Base-by-base conservation (phyloP, 1,140 invertebrate species). In the Plutomurus gul region DNA sequence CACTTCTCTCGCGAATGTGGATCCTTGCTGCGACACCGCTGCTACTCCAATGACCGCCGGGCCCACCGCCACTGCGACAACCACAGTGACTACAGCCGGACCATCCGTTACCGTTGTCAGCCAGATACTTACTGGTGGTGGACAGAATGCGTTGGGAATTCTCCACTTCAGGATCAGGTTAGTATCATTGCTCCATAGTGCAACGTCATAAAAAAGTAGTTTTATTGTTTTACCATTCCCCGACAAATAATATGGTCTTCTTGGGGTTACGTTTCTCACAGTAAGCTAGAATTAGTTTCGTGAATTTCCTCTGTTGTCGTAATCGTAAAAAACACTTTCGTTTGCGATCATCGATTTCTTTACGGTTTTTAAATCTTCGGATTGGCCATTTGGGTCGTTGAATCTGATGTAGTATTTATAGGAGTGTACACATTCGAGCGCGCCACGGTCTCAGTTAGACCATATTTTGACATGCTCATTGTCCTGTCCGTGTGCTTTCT, bases 111-210 rank as follows among this genome's bases (percentile, higher is more conserved):
- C 56, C 33, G 30, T 36, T 30, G 72, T 60, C 25, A 43, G 33
- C 25, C 77, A 83, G 18, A 65, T 43, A 37, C 47, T 81, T n/a
- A 88, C 1, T 13, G 90, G 89, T 76, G 89, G 86, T 74, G 89
- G 88, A 75, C 85, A 88, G 39, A 88, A 88, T 39, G 90, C 90
- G 81, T 89, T 97, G 51, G 96, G 96, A 1, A 92, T 94, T 74
- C 87, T 98, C 78, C 91, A 95, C 78, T 98, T 96, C 85, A 94
- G 94, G 85, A 85, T 96, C 43, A 91, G 93, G 88, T 92, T 46
- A 78, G 80, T 36, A 16, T 51, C 8, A 20, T 65, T 60, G 33
- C 39, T 37, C 3, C 27, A 43, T 27, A n/a, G n/a, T n/a, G n/a
- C n/a, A n/a, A n/a, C n/a, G n/a, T n/a, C n/a, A n/a, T n/a, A n/a